Conservation (phyloP, 1,140 invertebrate species). For the Asobara japonica region DNA sequence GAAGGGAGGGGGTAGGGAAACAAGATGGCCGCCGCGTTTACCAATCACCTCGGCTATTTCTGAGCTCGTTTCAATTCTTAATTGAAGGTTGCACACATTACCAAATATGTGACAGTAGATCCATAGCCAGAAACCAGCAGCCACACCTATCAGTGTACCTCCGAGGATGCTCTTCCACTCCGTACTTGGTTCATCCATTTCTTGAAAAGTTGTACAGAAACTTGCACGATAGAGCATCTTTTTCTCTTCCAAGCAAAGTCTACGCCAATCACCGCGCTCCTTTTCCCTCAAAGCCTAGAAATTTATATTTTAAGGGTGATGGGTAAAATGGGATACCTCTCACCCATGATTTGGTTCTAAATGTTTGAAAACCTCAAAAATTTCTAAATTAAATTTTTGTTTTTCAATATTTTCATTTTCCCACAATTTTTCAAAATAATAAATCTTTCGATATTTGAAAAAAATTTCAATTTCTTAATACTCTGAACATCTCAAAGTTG, state of each 20-base stretch:
- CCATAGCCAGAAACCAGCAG: slow-evolving; percentile 61
- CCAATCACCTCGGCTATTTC: too few species aligned
- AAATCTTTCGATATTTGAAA: too few species aligned
- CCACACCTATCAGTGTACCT: slow-evolving; percentile 50
- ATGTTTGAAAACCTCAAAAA: too few species aligned
- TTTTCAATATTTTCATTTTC: too few species aligned
- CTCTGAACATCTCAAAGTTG: too few species aligned
- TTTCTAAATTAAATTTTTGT: too few species aligned
- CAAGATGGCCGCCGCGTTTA: too few species aligned
- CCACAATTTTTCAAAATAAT: too few species aligned
- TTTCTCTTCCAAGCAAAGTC: slow-evolving; percentile 73
- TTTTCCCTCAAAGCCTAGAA: slow-evolving; percentile 69
- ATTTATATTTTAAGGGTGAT: neutral
- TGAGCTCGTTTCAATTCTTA: too few species aligned
- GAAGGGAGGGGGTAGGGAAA: too few species aligned
- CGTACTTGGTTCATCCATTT: slow-evolving; percentile 57
- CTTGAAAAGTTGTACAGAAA: slow-evolving; percentile 75
- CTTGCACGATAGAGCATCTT: slow-evolving; percentile 75
- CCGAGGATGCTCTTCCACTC: slow-evolving; percentile 71
- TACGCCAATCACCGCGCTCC: slow-evolving; percentile 76
- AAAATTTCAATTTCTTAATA: too few species aligned
- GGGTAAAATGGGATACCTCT: neutral
- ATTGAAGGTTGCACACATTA: slow-evolving; percentile 40
- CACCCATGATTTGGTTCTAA: too few species aligned
- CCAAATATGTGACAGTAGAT: slow-evolving; percentile 64